Base-by-base conservation (phyloP, 2,113 vertebrate species). In the Colinus virginianus region DNA sequence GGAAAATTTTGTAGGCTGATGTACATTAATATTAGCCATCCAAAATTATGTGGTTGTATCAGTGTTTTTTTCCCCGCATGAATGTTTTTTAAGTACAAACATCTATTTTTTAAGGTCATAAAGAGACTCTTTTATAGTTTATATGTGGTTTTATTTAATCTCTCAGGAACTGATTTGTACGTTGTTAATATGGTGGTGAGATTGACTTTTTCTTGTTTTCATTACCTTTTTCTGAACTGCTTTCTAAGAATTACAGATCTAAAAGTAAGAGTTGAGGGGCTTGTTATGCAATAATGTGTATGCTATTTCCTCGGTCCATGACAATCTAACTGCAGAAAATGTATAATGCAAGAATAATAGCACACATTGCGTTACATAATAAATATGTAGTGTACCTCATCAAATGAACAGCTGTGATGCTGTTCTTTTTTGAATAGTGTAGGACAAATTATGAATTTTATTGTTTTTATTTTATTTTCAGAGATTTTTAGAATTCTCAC, bases 131-230 rank as follows among this genome's bases (percentile, higher is more conserved):
- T 18, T 55, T 46, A 36, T 40, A 58, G 28, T 87, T 93, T 78
- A 78, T 74, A 26, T 69, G 26, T 62, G 28, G 9, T 62, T 90
- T 90, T 93, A 78, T 96, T 95, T 96, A 91, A 93, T 79, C 45
- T 91, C 30, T 78, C 46, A 40, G 58, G 91, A 93, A 70, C 40
- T 2, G 3, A 14, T 69, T 62, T 8, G 5, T 69, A n/a, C 81
- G 62, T 55, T 91, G 63, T 79, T 63, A 78, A 40, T 83, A 2
- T 59, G 40, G 30, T 66, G 25, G 76, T 77, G 56, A 84, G 68
- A 51, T 43, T 59, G 55, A 72, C 21, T 76, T 80, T 90, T 83
- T 91, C 55, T 85, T 76, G 34, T 66, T 28, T 93, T 78, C 26
- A 43, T 76, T 79, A 90, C 51, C 40, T 74, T 79, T 68, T 76